Conservation (phyloP, 2,113 vertebrate species). For the Nothocercus nigrocapillus region DNA sequence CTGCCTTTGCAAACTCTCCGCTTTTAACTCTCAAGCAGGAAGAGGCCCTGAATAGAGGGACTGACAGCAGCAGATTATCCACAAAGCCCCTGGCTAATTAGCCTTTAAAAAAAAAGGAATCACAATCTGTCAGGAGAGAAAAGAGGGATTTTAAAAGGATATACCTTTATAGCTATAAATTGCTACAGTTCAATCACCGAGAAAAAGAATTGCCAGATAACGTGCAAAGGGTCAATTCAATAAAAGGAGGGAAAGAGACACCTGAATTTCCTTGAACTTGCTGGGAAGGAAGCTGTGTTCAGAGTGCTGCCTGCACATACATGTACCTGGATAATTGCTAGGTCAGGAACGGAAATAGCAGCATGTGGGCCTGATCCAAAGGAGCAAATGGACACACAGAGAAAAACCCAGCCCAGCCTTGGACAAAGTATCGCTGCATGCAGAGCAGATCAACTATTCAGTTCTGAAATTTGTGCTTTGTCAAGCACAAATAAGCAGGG, state of each 20-base stretch:
- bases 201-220: background rate
- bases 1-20: background rate
- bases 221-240: background rate
- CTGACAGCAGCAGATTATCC: slow-evolving; percentile 24
- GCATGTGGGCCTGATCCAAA: slow-evolving; percentile 20
- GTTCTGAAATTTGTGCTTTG: slow-evolving; percentile 57
- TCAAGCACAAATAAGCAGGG: slow-evolving; percentile 42
- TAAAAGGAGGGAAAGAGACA: slow-evolving; percentile 2
- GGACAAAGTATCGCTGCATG: background rate
- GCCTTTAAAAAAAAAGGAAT: background rate
- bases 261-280: background rate
- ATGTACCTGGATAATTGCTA: background rate
- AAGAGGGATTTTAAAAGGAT: slow-evolving; percentile 31
- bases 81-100: slow-evolving; percentile 35
- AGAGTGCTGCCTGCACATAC: background rate
- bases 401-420: background rate
- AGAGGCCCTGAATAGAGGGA: background rate
- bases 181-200: background rate
- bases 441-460: slow-evolving; percentile 39
- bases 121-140: slow-evolving; percentile 1
- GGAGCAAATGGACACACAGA: background rate
- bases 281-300: background rate
- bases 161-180: slow-evolving; percentile 40
- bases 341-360: slow-evolving; percentile 34
- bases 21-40: background rate